phyloP scores from a whole-genome alignment of 2,113 vertebrate genomes.

The Circaetus cinerascens region DNA sequence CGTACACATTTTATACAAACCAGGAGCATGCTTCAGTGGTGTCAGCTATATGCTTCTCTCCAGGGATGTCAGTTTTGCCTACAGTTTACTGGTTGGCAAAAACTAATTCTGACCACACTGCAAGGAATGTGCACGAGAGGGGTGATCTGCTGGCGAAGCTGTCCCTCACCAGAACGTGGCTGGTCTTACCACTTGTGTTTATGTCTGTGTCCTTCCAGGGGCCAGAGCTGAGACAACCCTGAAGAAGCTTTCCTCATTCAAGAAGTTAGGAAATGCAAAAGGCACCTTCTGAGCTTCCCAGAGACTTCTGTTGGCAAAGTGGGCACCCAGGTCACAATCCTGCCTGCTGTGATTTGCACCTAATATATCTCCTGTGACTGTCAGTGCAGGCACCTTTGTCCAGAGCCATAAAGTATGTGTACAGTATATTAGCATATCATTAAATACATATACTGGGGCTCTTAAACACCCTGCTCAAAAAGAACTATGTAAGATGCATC shows the following conservation, averaged over 20 bases:
- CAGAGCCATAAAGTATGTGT: neutral
- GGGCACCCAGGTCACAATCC: neutral
- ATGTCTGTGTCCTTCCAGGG: neutral
- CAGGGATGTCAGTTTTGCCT: neutral
- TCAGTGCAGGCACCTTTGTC: neutral
- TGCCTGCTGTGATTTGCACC: neutral
- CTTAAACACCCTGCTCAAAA: conserved; percentile 5
- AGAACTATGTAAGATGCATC: neutral
- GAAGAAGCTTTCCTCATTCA: neutral
- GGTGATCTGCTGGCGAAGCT: neutral
- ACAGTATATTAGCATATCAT: neutral
- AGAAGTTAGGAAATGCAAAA: neutral
- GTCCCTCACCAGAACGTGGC: neutral
- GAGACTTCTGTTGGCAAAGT: neutral
- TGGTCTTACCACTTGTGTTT: neutral
- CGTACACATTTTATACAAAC: neutral
- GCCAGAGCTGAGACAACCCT: neutral
- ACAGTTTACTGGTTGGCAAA: neutral
- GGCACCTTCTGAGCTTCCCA: neutral
- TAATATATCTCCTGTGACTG: neutral
- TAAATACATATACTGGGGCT: neutral
- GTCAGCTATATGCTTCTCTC: neutral
- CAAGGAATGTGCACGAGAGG: neutral
- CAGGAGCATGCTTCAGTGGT: neutral
- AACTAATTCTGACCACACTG: neutral